phyloP scores from a whole-genome alignment of 1,140 invertebrate species.

The Ganaspis sp. region DNA sequence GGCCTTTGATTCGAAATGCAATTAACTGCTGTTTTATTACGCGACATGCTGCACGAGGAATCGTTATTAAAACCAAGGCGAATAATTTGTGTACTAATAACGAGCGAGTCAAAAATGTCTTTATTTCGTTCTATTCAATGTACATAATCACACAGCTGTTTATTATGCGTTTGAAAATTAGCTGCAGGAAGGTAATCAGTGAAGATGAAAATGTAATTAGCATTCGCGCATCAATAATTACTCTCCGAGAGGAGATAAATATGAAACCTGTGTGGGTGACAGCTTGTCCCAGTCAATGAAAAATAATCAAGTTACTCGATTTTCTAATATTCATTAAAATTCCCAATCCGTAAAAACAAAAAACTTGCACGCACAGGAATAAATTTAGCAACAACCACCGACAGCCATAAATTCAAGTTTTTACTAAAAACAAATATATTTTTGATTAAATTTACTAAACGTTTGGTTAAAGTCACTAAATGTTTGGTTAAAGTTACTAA shows the following conservation, averaged over 20 bases:
- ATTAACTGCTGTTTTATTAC: not conserved
- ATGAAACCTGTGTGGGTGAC: not conserved
- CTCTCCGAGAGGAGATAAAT: not conserved
- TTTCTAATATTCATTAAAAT: not conserved
- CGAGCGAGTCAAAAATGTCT: not conserved
- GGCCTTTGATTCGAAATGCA: not conserved
- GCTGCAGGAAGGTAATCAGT: not conserved
- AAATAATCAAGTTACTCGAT: not conserved
- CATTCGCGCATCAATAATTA: slow-evolving; percentile 17
- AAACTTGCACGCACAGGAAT: too few relatives aligned
- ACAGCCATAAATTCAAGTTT: too few relatives aligned
- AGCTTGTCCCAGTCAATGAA: not conserved
- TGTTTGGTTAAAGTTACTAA: too few relatives aligned
- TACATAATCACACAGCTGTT: not conserved
- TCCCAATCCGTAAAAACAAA: too few relatives aligned
- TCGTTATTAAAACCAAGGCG: not conserved
- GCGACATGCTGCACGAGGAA: not conserved
- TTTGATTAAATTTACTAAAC: too few relatives aligned
- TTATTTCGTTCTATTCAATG: not conserved
- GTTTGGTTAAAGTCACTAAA: too few relatives aligned
- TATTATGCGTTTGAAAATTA: slow-evolving; percentile 8
- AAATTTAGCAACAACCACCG: too few relatives aligned
- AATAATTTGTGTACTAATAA: not conserved
- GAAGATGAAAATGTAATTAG: slow-evolving; percentile 20
- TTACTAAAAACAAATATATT: too few relatives aligned